phyloP scores from a whole-genome alignment of 2,888 invertebrate species.

The Plusia festucae region DNA sequence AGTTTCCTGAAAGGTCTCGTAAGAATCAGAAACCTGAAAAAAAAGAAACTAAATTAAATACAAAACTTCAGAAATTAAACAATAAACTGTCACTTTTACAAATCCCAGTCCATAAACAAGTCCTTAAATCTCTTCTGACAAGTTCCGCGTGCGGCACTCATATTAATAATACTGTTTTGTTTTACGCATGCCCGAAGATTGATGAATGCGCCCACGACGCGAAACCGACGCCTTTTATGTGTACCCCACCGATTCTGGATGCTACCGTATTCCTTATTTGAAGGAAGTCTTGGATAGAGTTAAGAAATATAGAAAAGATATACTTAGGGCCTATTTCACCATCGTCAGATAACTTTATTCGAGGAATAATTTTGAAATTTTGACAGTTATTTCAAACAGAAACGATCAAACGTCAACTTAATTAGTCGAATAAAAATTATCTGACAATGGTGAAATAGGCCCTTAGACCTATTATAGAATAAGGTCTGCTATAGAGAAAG shows the following conservation, averaged over 20 bases:
- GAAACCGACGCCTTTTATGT: conserved; percentile 56
- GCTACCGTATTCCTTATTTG: conserved; percentile 28
- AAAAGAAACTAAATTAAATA: neutral
- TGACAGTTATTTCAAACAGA: too few relatives aligned
- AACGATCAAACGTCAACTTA: too few relatives aligned
- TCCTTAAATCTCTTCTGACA: conserved; percentile 54
- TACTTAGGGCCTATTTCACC: neutral
- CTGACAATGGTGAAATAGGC: too few relatives aligned
- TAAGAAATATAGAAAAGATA: conserved; percentile 6
- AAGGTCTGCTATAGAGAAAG: too few relatives aligned
- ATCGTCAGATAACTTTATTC: too few relatives aligned
- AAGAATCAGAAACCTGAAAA: neutral
- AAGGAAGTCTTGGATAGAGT: conserved; percentile 21
- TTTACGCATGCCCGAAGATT: conserved; percentile 47
- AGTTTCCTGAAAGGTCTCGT: too few relatives aligned
- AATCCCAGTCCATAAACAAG: conserved; percentile 32
- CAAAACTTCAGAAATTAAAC: neutral
- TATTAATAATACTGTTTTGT: conserved; percentile 53
- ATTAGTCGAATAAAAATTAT: too few relatives aligned
- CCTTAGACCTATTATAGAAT: too few relatives aligned
- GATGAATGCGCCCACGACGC: conserved; percentile 51
- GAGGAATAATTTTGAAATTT: too few relatives aligned
- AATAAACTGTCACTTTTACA: conserved; percentile 24
- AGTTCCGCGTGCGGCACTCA: conserved; percentile 47
- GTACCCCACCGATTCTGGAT: conserved; percentile 43